Base-by-base conservation (phyloP, 2,888 invertebrate species). In the Drosophila villosipedis region DNA sequence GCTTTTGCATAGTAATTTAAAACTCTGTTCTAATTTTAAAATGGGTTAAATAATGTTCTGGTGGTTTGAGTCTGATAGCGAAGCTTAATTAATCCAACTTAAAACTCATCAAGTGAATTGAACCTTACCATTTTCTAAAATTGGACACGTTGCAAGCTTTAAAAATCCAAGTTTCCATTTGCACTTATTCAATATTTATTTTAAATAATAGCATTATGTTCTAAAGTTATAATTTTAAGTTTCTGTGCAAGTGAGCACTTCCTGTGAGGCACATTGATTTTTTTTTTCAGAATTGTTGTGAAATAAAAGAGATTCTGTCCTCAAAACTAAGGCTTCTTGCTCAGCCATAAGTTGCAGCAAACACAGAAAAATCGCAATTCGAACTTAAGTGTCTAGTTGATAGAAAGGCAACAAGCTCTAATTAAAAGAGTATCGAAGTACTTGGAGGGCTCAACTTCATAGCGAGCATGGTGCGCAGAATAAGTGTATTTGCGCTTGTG, bases 401-500 rank as follows among this genome's bases (percentile, higher is more conserved):
- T 16, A 4, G 16, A 47, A 28, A 10, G 4, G 0, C 10, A 19
- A 16, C 10, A 37, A 14, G 28, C 25, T 22, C 14, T 5, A 16
- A 30, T 22, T 28, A 10, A 33, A 39, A 75, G 62, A 19, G 63
- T 50, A 59, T 52, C 53, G 49, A 71, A 73, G 66, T 54, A 31
- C 50, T 62, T 39, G 65, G 31, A 62, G 12, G 30, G 59, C 49
- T 61, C 67, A 69, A 83, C 71, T 84, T 78, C 83, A 82, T 78
- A 76, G 73, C 72, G 47, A 39, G 64, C 64, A 61, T 49, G 63
- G 77, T 67, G 69, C 50, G 43, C 31, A 69, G 72, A 83, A 83
- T 78, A 83, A 83, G 75, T 83, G 78, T 79, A 63, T 80, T 68
- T 76, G 54, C 68, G 75, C 64, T 68, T 78, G 76, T 71, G 71